Base-by-base conservation (phyloP, 2,113 vertebrate genomes). In the Takifugu bimaculatus region DNA sequence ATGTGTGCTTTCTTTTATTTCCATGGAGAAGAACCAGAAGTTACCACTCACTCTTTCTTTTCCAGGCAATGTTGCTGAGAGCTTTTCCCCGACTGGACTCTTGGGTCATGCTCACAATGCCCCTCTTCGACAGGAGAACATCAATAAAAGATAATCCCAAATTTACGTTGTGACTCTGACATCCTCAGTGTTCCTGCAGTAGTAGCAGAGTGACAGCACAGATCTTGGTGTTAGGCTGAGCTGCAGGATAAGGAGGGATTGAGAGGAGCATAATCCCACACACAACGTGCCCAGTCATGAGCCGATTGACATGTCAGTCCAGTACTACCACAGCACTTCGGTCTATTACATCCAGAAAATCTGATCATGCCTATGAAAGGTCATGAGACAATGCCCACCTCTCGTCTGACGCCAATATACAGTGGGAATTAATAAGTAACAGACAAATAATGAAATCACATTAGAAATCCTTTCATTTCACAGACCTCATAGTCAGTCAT, bases 191-290 rank as follows among this genome's bases (percentile, higher is more conserved):
- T 32, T 50, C 50, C 65, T 50, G 55, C 52, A 4, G 55, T 25
- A 60, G 54, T 3, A 14, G 6, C n/a, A 26, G 74, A 70, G 71
- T 61, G 76, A 81, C 68, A 74, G 83, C 54, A 50, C 59, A 47
- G 67, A 68, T 65, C 52, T 14, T 25, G 68, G 70, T 74, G 72
- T 67, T 43, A 9, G 64, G 15, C 3, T 84, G 69, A 86, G 76
- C 78, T 65, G 79, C 15, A 49, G 84, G 84, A 85, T 86, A 43
- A 84, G 27, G 72, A 72, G 53, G 83, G 84, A 83, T 87, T 85
- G 80, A 71, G 76, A 81, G 49, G 79, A 82, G 39, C 74, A 49
- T 87, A 84, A 88, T 88, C 86, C 82, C 57, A 57, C 49, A 26
- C 49, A 26, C 79, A 87, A 83, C 74, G 61, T 65, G 75, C 68